These are phyloP conservation scores for Tauraco erythrolophus DNA, from an alignment of 2,113 vertebrate genomes.

Conservation along the genomic window DNA sequence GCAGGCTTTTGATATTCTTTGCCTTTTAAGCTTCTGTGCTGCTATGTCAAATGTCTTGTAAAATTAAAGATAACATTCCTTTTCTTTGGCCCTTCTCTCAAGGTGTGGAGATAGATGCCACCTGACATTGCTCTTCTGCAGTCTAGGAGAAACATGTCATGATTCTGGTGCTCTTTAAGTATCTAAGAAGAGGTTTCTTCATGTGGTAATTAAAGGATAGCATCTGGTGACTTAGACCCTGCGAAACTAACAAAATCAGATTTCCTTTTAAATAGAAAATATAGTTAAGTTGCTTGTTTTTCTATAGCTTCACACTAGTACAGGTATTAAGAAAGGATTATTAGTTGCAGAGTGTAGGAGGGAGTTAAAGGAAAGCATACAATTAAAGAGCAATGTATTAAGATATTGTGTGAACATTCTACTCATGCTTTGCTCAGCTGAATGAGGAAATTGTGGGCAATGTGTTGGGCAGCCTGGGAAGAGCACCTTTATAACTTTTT, in stretches of 20 bases:
- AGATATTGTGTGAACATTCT: neutral
- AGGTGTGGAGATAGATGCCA: neutral
- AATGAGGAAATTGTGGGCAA: rapidly evolving
- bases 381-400: neutral
- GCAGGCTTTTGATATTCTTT: neutral
- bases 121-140: too few species aligned
- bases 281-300: neutral
- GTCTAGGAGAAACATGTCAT: neutral
- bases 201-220: neutral
- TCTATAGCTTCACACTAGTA: neutral
- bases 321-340: neutral
- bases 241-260: neutral
- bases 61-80: neutral
- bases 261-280: neutral
- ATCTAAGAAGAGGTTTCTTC: neutral
- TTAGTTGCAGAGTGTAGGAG: neutral
- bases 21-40: neutral
- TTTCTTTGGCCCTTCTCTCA: neutral
- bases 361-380: neutral
- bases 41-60: neutral
- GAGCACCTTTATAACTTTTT: too few species aligned
- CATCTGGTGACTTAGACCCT: neutral
- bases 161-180: neutral
- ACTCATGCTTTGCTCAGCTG: rapidly evolving
- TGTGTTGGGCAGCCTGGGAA: neutral